Percentiles rank a stretch among this genome's conserved stretches.
These are phyloP conservation scores for Heliocidaris tuberculata DNA, from an alignment of 35 echinoderm and acorn worm genomes.

Conservation along the genomic window DNA sequence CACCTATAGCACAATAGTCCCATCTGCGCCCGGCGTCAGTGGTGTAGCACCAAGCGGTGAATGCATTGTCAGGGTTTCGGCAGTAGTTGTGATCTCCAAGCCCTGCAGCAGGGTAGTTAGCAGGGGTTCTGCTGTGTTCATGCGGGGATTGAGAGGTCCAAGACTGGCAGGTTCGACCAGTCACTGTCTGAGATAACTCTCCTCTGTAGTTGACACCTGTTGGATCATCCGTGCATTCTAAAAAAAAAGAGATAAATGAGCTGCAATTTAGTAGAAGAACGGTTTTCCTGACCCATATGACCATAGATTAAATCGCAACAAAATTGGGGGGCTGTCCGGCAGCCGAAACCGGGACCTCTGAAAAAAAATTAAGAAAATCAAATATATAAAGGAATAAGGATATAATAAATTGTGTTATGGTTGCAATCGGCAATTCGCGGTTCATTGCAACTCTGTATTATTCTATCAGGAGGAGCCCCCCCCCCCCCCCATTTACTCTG, in stretches of 20 bases:
- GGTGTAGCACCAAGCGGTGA: not conserved
- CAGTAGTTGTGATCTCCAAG: slow-evolving; percentile 7
- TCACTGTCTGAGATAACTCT: not conserved
- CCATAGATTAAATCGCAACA: no score
- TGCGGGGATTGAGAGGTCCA: not conserved
- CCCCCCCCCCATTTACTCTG: no score
- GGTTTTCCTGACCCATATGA: no score
- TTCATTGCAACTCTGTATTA: no score
- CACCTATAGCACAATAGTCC: not conserved
- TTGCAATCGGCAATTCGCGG: no score
- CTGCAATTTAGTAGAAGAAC: no score
- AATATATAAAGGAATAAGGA: no score
- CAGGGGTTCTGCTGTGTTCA: not conserved
- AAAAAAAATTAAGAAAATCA: no score
- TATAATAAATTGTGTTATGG: no score
- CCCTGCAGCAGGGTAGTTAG: not conserved
- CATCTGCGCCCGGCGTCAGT: not conserved
- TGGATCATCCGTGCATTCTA: not conserved
- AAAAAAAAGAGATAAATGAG: not conserved
- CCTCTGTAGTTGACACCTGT: not conserved
- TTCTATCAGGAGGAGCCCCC: no score
- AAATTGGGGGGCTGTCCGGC: no score
- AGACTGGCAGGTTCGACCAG: not conserved
- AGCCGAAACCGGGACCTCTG: no score
- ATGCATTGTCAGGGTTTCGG: not conserved